These are phyloP conservation scores for Drosophila neotestacea DNA, from an alignment of 2,888 invertebrate genomes.

Conservation along the genomic window DNA sequence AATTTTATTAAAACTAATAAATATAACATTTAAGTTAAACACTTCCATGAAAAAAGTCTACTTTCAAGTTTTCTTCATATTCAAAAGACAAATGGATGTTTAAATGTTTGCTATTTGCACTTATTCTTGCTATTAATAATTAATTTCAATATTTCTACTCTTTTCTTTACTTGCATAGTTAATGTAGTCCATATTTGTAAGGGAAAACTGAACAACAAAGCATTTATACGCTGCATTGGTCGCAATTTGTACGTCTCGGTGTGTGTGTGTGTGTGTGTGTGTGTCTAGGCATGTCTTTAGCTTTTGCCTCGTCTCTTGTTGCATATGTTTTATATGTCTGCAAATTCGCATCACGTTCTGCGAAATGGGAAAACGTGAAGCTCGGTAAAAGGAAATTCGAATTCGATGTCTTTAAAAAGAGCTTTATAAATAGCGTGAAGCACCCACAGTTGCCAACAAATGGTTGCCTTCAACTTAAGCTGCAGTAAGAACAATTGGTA, in stretches of 20 bases:
- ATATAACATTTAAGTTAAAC: background rate
- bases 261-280: constrained; percentile 9
- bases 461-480: constrained; percentile 35
- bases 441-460: constrained; percentile 29
- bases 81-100: background rate
- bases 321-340: constrained; percentile 51
- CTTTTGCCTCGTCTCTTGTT: constrained; percentile 29
- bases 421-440: constrained; percentile 57
- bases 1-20: background rate
- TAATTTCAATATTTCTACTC: background rate
- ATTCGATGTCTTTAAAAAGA: constrained; percentile 79
- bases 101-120: background rate
- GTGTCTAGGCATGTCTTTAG: constrained; percentile 24
- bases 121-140: background rate
- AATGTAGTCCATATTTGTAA: constrained; percentile 4
- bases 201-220: constrained; percentile 43
- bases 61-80: background rate
- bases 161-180: constrained; percentile 10
- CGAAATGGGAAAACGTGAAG: constrained; percentile 71
- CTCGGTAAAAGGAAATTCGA: constrained; percentile 71
- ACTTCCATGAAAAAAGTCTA: background rate
- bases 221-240: constrained; percentile 45
- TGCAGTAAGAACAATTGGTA: constrained; percentile 37
- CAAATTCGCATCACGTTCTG: constrained; percentile 73
- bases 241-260: constrained; percentile 37